Evolutionary conservation across 2,888 invertebrate species (phyloP).

Genomic region (Noctua pronuba): DNA sequence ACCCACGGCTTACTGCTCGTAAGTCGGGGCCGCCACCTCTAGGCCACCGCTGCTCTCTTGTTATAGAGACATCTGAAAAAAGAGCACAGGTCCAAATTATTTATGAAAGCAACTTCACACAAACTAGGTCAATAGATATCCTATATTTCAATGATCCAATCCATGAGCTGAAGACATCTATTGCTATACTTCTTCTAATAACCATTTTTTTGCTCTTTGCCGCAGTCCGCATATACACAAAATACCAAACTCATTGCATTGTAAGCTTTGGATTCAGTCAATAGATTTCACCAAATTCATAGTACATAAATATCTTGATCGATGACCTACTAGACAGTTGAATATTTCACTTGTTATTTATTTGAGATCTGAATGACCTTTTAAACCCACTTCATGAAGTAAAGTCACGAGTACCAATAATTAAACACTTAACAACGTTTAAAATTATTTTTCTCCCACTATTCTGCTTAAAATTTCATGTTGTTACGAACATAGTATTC

Average conservation of each 20-base stretch:
- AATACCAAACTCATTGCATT: not conserved
- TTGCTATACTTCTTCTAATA: not conserved
- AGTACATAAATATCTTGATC: not conserved
- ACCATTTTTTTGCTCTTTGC: not conserved
- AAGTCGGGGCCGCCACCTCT: too few relatives aligned
- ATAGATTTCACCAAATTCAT: not conserved
- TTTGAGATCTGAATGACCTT: not conserved
- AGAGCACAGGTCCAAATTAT: not conserved
- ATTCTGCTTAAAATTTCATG: too few relatives aligned
- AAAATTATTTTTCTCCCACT: too few relatives aligned
- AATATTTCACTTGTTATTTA: not conserved
- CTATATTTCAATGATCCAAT: not conserved
- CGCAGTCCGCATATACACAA: not conserved
- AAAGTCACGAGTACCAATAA: too few relatives aligned
- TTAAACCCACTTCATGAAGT: not conserved
- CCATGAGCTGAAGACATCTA: not conserved
- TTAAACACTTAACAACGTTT: too few relatives aligned
- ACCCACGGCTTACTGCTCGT: too few relatives aligned
- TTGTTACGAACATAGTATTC: too few relatives aligned
- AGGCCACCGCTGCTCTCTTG: too few relatives aligned
- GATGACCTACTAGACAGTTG: not conserved
- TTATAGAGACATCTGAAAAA: slow-evolving; percentile 7
- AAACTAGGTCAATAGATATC: not conserved
- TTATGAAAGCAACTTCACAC: not conserved
- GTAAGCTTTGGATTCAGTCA: not conserved